phyloP scores from a whole-genome alignment of 2,888 invertebrate genomes.

The Hyles lineata region DNA sequence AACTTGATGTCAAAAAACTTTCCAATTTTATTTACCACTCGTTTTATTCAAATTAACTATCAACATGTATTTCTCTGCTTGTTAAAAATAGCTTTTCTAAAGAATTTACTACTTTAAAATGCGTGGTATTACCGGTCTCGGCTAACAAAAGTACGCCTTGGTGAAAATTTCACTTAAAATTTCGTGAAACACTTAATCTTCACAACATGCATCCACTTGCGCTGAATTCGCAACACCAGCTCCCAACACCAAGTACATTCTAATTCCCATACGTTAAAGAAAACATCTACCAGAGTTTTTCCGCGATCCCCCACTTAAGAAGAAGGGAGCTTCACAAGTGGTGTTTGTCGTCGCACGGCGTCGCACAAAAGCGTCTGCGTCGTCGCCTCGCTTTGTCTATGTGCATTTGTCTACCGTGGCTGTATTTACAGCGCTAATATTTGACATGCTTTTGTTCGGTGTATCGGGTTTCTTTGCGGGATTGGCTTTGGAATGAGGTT shows the following conservation, averaged over 20 bases:
- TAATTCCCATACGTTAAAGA: neutral
- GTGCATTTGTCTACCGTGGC: constrained; percentile 5
- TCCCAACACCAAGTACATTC: neutral
- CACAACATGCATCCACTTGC: too few relatives aligned
- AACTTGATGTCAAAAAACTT: too few relatives aligned
- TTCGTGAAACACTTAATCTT: too few relatives aligned
- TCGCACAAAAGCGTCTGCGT: constrained; percentile 17
- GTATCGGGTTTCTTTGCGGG: constrained; percentile 17
- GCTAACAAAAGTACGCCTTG: too few relatives aligned
- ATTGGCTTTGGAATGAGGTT: neutral
- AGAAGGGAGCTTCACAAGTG: constrained; percentile 7
- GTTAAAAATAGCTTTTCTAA: too few relatives aligned
- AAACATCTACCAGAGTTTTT: neutral
- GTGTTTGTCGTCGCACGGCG: neutral
- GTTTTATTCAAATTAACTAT: too few relatives aligned
- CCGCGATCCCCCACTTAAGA: constrained; percentile 9
- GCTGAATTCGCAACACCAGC: neutral
- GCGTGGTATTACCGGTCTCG: too few relatives aligned
- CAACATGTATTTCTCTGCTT: too few relatives aligned
- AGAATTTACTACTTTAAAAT: too few relatives aligned
- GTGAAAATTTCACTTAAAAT: too few relatives aligned
- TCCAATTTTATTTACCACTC: too few relatives aligned
- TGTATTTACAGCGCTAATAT: constrained; percentile 13
- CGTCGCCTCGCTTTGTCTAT: neutral
- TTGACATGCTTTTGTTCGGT: constrained; percentile 1